These are phyloP conservation scores for Dolichotis patagonum DNA, from an alignment of 2,113 vertebrate species.

Conservation along the genomic window DNA sequence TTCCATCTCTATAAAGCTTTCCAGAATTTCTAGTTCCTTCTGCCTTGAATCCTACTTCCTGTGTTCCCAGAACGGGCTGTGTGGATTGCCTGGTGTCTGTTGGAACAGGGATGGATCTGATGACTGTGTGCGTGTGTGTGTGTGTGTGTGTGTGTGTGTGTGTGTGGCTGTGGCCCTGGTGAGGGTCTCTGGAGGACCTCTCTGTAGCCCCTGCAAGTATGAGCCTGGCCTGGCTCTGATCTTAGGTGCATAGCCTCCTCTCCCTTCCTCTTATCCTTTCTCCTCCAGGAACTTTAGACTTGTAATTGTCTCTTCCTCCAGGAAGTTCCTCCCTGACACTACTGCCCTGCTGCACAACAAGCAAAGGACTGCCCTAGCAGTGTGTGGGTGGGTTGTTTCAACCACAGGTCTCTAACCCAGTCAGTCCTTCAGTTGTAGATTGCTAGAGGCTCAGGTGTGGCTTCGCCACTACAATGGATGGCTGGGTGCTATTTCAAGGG, in stretches of 20 bases:
- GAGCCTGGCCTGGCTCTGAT: background rate
- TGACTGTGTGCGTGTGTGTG: background rate
- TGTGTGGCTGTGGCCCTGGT: background rate
- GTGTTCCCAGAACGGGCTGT: constrained; percentile 43
- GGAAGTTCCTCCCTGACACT: background rate
- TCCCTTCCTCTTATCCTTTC: background rate
- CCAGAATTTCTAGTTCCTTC: constrained; percentile 22
- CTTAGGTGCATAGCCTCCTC: background rate
- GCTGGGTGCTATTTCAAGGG: constrained; percentile 41
- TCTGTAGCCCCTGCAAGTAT: background rate
- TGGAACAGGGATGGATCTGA: background rate
- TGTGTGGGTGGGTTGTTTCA: background rate
- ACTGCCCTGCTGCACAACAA: background rate
- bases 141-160: background rate
- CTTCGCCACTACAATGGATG: background rate
- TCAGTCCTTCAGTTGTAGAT: background rate
- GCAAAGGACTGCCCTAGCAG: background rate
- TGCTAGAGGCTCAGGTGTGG: background rate
- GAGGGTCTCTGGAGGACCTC: background rate
- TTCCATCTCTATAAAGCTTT: constrained; percentile 6
- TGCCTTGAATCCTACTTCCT: constrained; percentile 60
- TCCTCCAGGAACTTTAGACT: background rate
- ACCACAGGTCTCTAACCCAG: background rate
- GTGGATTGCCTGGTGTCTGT: background rate
- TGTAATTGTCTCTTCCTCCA: rapidly evolving